Evolutionary conservation across 2,888 invertebrate genomes (phyloP).

Genomic region (Tigriopus californicus): DNA sequence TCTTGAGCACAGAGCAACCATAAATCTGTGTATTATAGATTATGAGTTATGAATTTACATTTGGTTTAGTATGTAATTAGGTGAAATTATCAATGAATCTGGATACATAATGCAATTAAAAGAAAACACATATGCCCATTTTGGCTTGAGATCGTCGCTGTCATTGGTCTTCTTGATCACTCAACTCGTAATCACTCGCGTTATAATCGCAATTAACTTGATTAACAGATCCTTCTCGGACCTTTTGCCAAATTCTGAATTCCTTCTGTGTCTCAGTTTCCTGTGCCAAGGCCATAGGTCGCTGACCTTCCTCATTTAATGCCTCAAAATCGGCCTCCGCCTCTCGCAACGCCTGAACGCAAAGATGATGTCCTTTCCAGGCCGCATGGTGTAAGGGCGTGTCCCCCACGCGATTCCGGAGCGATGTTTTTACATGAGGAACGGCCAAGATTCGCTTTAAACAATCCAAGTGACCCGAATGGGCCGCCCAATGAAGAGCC

Average conservation of each 20-base stretch:
- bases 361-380: background rate
- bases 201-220: background rate
- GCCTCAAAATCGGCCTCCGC: background rate
- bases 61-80: too few species aligned
- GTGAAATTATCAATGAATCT: too few species aligned
- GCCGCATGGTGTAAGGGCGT: slow-evolving; percentile 3
- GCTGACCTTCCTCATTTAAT: background rate
- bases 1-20: too few species aligned
- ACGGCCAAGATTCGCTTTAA: slow-evolving; percentile 1
- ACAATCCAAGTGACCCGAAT: slow-evolving; percentile 6
- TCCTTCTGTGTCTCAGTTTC: background rate
- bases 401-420: background rate
- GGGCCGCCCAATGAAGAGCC: slow-evolving; percentile 12
- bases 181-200: background rate
- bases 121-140: too few species aligned
- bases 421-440: background rate
- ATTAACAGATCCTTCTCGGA: background rate
- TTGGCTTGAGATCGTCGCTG: too few species aligned
- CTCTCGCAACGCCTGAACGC: background rate
- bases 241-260: background rate
- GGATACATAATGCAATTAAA: too few species aligned
- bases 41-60: too few species aligned
- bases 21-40: too few species aligned
- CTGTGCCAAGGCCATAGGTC: background rate
- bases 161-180: background rate